Conservation (phyloP, 2,888 invertebrate species). For the Scaptomyza reducta region DNA sequence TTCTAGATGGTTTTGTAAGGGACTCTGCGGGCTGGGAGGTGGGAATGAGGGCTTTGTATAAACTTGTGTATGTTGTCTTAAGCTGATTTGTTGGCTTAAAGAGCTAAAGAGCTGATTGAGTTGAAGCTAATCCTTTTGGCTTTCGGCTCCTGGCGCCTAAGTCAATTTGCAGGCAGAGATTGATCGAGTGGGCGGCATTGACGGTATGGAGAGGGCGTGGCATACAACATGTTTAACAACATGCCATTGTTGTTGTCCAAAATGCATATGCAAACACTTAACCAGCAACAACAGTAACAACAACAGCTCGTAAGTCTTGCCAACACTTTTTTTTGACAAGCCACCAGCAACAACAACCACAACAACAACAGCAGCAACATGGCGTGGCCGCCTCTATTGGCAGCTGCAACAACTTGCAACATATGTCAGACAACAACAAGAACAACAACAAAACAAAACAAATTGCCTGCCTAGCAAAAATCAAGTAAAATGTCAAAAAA, state of each 20-base stretch:
- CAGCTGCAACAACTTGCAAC: conserved; percentile 78
- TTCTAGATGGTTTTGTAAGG: not conserved
- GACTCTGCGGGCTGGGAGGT: too few species aligned
- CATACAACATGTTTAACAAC: conserved; percentile 66
- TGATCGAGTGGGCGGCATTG: conserved; percentile 16
- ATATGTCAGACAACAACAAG: conserved; percentile 57
- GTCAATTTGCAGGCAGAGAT: conserved; percentile 42
- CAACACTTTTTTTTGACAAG: conserved; percentile 71
- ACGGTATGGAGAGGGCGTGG: conserved; percentile 6
- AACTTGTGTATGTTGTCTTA: conserved; percentile 66
- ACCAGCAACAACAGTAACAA: conserved; percentile 50
- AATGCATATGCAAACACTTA: conserved; percentile 72
- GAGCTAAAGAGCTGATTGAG: conserved; percentile 52
- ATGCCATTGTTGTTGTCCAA: conserved; percentile 38
- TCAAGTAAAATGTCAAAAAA: conserved; percentile 72
- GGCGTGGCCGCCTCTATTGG: conserved; percentile 71
- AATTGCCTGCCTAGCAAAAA: conserved; percentile 63
- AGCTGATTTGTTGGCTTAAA: conserved; percentile 72
- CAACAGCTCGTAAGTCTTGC: conserved; percentile 61
- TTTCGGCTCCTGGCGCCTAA: conserved; percentile 30
- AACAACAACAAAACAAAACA: conserved; percentile 48
- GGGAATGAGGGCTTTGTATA: not conserved
- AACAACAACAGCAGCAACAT: conserved; percentile 40
- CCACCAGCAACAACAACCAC: conserved; percentile 31
- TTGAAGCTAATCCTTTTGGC: conserved; percentile 35